Conservation (phyloP, 2,888 invertebrate species). For the Tiliacea citrago region DNA sequence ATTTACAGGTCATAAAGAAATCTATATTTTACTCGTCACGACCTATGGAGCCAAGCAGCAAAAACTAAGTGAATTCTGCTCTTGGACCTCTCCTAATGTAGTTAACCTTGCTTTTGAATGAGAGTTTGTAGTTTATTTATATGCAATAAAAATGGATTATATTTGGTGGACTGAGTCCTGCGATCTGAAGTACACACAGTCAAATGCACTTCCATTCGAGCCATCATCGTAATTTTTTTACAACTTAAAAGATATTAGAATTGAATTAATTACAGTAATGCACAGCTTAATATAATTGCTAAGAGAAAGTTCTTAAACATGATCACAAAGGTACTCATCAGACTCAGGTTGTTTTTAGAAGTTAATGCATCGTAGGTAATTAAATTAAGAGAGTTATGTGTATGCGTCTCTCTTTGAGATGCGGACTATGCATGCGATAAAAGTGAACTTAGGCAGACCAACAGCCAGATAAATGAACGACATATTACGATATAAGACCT, state of each 20-base stretch:
- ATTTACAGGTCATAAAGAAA: too few species aligned
- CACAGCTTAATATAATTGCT: conserved; percentile 12
- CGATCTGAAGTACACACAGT: too few species aligned
- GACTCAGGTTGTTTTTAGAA: conserved; percentile 14
- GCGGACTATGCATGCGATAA: neutral
- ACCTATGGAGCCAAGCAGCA: neutral
- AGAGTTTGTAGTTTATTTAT: neutral
- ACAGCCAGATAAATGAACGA: too few species aligned
- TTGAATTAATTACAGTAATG: conserved; percentile 20
- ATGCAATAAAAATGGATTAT: neutral
- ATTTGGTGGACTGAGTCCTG: neutral
- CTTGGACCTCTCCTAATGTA: too few species aligned
- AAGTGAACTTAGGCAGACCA: neutral
- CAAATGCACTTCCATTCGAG: neutral
- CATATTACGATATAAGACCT: too few species aligned
- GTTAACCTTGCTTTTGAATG: too few species aligned
- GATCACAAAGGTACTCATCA: conserved; percentile 8
- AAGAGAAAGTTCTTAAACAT: conserved; percentile 41
- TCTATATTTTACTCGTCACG: neutral
- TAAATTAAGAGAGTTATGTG: conserved; percentile 6
- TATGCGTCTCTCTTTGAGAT: conserved; percentile 23
- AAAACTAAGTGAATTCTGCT: neutral
- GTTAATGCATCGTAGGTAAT: conserved; percentile 43
- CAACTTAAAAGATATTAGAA: conserved; percentile 1
- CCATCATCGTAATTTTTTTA: neutral